Evolutionary conservation across 2,113 vertebrate species (phyloP).

Genomic region (Camarhynchus parvulus): DNA sequence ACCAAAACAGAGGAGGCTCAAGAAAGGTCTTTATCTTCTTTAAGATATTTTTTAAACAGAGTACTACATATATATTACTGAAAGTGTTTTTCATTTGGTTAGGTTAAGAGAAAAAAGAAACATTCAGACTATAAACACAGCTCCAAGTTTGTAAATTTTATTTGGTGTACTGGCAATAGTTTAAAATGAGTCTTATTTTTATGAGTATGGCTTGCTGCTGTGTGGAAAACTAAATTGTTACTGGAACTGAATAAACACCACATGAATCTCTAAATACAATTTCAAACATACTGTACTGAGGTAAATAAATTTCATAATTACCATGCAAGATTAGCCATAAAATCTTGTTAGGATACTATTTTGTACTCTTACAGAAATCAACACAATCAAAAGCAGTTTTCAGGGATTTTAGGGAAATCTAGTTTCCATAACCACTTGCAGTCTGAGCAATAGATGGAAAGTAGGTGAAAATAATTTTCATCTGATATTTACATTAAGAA

Average conservation of each 20-base stretch:
- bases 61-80: neutral
- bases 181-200: neutral
- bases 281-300: neutral
- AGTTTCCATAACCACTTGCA: neutral
- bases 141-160: neutral
- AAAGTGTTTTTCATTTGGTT: neutral
- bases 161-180: neutral
- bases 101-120: neutral
- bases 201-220: neutral
- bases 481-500: neutral
- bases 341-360: neutral
- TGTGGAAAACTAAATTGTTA: neutral
- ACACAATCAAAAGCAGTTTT: neutral
- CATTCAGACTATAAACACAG: neutral
- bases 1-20: neutral
- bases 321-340: constrained; percentile 11
- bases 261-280: constrained; percentile 45
- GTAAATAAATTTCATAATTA: constrained; percentile 38
- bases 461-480: neutral
- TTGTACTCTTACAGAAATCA: neutral
- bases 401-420: neutral
- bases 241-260: neutral
- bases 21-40: neutral
- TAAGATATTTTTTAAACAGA: neutral
- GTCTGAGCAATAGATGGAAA: neutral